Evolutionary conservation across 53 echinoderm and acorn worm genomes (phyloP).

Genomic region (Astropecten irregularis): DNA sequence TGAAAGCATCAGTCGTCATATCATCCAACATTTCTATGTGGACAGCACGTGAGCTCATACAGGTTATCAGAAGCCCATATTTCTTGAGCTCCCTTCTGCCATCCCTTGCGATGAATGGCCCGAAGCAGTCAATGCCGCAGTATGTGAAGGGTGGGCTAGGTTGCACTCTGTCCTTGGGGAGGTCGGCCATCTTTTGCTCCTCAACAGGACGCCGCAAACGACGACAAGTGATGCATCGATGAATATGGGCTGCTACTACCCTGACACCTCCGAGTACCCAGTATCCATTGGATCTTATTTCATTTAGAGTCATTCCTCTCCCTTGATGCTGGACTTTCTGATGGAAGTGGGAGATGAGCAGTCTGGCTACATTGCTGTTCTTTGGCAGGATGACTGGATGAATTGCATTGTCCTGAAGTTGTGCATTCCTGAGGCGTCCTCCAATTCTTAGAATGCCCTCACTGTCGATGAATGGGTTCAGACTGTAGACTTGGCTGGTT

Average conservation of each 20-base stretch:
- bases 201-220: constrained; percentile 7
- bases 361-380: constrained; percentile 3
- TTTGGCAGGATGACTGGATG: constrained; percentile 44
- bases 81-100: constrained; percentile 62
- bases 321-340: constrained; percentile 25
- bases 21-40: constrained; percentile 44
- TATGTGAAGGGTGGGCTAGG: constrained; percentile 64
- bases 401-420: constrained; percentile 11
- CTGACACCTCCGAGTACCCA: constrained; percentile 43
- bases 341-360: constrained; percentile 44
- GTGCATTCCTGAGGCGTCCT: constrained; percentile 39
- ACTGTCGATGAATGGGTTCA: constrained; percentile 66
- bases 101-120: constrained; percentile 60
- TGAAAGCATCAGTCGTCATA: constrained; percentile 63
- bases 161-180: constrained; percentile 56
- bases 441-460: constrained; percentile 66
- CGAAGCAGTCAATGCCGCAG: constrained; percentile 70
- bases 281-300: constrained; percentile 41
- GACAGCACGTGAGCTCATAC: not conserved
- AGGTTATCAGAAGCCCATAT: constrained; percentile 13
- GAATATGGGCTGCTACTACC: constrained; percentile 15
- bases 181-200: constrained; percentile 73
- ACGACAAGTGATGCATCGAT: constrained; percentile 41
- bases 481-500: constrained; percentile 43
- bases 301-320: constrained; percentile 45